phyloP scores from a whole-genome alignment of 2,888 invertebrate species.

The Trichopria drosophilae region DNA sequence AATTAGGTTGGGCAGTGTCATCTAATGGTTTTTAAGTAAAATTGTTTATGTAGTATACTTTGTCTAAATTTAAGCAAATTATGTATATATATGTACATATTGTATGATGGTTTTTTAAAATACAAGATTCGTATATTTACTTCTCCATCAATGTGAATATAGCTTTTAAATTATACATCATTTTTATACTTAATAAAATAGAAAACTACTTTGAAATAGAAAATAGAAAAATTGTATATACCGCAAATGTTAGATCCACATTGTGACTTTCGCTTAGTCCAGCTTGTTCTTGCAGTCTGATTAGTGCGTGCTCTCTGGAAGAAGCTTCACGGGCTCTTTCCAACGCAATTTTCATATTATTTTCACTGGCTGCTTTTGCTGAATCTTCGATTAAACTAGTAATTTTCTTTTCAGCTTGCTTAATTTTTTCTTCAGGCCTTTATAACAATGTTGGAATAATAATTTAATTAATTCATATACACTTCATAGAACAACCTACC shows the following conservation, averaged over 20 bases:
- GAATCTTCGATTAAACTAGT: slow-evolving; percentile 90
- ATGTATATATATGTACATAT: too few relatives aligned
- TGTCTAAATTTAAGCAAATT: too few relatives aligned
- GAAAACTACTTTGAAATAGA: too few relatives aligned
- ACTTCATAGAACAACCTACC: slow-evolving; percentile 10
- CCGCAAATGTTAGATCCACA: slow-evolving; percentile 92
- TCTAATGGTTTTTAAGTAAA: too few relatives aligned
- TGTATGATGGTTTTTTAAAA: too few relatives aligned
- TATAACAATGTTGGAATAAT: too few relatives aligned
- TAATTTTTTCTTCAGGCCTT: slow-evolving; percentile 90
- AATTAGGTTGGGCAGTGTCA: too few relatives aligned
- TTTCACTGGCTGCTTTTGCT: slow-evolving; percentile 69
- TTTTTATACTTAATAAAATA: not conserved
- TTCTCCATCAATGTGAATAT: slow-evolving; percentile 3
- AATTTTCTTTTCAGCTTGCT: slow-evolving; percentile 84
- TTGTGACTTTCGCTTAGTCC: slow-evolving; percentile 89
- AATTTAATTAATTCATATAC: not conserved
- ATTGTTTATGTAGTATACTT: too few relatives aligned
- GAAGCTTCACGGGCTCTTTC: slow-evolving; percentile 97
- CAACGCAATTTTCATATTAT: slow-evolving; percentile 70
- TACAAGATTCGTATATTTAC: not conserved
- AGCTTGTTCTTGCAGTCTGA: slow-evolving; percentile 88
- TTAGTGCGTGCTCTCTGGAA: slow-evolving; percentile 85
- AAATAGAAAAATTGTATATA: too few relatives aligned
- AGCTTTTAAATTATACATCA: too few relatives aligned